Evolutionary conservation across 1,140 invertebrate genomes (phyloP).

Genomic region (Diachasmimorpha longicaudata): DNA sequence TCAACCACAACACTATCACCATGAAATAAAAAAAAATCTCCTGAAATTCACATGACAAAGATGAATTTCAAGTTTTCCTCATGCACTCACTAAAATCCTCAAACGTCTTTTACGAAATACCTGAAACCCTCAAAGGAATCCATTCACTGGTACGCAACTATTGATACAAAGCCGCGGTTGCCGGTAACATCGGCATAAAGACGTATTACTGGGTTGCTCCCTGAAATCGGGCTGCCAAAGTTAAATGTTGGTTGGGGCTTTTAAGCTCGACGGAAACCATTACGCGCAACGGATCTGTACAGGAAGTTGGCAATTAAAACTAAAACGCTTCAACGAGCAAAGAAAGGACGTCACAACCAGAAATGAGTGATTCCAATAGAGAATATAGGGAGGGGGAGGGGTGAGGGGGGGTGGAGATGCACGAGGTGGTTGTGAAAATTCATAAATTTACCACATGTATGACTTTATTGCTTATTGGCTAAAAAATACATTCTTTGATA

Average conservation of each 20-base stretch:
- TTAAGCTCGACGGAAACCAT: constrained; percentile 27
- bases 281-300: constrained; percentile 29
- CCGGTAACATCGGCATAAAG: constrained; percentile 17
- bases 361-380: background rate
- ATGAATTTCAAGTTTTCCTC: background rate
- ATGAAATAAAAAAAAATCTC: no score
- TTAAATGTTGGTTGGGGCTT: constrained; percentile 8
- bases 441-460: constrained; percentile 31
- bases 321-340: constrained; percentile 18
- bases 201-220: constrained; percentile 17
- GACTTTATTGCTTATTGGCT: constrained; percentile 46
- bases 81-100: background rate
- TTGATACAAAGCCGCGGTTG: background rate
- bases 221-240: constrained; percentile 22
- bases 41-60: no score
- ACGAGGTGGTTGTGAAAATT: constrained; percentile 9
- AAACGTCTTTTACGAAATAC: background rate
- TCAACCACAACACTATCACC: no score
- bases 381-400: no score
- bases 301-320: constrained; percentile 35
- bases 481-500: constrained; percentile 53
- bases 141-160: background rate
- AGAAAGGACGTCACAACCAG: background rate
- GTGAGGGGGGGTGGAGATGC: no score
- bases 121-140: background rate